Base-by-base conservation (phyloP, 2,888 invertebrate genomes). In the Amblyteles armatorius region DNA sequence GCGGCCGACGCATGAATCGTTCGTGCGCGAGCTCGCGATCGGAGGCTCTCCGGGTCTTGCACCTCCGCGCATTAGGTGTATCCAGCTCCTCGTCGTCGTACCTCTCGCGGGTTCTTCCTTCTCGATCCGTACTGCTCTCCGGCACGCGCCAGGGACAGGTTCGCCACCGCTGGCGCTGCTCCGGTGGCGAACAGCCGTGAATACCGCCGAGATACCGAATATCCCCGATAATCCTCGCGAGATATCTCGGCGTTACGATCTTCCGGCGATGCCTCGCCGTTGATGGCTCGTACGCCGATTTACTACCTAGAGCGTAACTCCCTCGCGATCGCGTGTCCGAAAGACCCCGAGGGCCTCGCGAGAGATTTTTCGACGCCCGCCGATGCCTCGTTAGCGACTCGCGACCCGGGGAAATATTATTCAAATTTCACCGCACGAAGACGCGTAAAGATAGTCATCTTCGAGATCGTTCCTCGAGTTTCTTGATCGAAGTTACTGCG, bases 81-180 rank as follows among this genome's bases (percentile, higher is more conserved):
- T 79, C 65, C 65, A 33, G 55, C 69, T 72, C 77, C 33, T 52
- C 65, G 33, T 40, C 13, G 16, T 48, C 48, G 63, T 19, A 2
- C 44, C 74, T 74, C 29, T 74, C 19, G 29, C 44, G 73, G 63
- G 63, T 63, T 63, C 60, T 60, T 60, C 44, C 44, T n/a, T 44
- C 60, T 22, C 68, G 48, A 60, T 73, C 52, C 52, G 84, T 86
- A 81, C 78, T 63, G 84, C 83, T 83, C 80, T 82, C 79, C 79
- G 88, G 87, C 88, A 88, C 88, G 88, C 86, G 88, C 88, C 87
- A 72, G 60, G 69, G 83, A 84, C 86, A 86, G 87, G 86, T 86
- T 88, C 77, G 83, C 82, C 84, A 79, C 72, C 79, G 85, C 69
- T 63, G 79, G 55, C 79, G 69, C 55, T 73, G 48, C 16, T 36